Conservation (phyloP, 2,113 vertebrate species). For the Phyllopteryx taeniolatus region DNA sequence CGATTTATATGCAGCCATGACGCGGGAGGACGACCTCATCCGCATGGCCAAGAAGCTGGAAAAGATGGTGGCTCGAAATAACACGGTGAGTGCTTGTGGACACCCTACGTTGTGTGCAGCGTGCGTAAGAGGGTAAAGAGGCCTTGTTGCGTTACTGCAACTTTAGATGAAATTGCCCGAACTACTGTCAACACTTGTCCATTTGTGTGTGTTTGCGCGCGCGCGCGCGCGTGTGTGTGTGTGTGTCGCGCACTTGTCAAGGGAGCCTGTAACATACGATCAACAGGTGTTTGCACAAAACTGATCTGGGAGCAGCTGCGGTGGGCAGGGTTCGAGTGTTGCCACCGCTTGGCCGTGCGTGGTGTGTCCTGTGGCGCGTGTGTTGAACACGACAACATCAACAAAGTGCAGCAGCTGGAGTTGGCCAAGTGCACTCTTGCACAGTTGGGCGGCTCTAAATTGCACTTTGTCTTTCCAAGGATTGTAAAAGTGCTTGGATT, state of each 20-base stretch:
- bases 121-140: not conserved
- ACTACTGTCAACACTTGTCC: not conserved
- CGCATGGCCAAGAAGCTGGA: constrained; percentile 88
- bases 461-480: not conserved
- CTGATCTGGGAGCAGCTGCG: not conserved
- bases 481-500: not conserved
- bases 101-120: constrained; percentile 38
- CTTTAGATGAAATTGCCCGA: not conserved
- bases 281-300: constrained; percentile 67
- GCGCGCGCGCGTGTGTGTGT: not conserved
- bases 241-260: not conserved
- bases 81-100: constrained; percentile 80
- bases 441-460: constrained; percentile 8
- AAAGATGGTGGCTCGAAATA: constrained; percentile 94
- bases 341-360: not conserved
- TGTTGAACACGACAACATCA: constrained; percentile 34
- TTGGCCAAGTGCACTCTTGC: constrained; percentile 3
- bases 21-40: constrained; percentile 84
- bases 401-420: constrained; percentile 13
- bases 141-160: not conserved
- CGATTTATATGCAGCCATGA: constrained; percentile 76
- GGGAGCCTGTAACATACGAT: constrained; percentile 34
- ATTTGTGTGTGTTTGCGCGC: not conserved
- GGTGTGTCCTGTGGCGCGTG: no score
- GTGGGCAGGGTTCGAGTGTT: not conserved